These are phyloP conservation scores for Sylvia borin DNA, from an alignment of 2,797 vertebrate genomes.

Conservation along the genomic window DNA sequence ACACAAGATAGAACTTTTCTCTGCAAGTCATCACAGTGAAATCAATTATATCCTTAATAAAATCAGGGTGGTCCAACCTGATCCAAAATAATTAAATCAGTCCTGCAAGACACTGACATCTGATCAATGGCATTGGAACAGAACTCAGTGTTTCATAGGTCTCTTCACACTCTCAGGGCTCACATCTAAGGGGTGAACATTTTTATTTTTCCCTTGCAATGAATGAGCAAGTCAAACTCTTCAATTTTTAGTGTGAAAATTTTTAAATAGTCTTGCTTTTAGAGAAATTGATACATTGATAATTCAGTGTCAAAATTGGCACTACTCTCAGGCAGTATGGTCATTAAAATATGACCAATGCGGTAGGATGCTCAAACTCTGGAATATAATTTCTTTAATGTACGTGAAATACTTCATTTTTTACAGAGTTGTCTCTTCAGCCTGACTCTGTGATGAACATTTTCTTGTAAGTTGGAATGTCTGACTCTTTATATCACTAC, in stretches of 20 bases:
- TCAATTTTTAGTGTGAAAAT: neutral
- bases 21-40: neutral
- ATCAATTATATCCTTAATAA: conserved; percentile 8
- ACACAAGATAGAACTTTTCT: neutral
- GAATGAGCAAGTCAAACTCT: neutral
- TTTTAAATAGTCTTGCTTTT: neutral
- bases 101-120: neutral
- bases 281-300: neutral
- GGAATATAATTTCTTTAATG: neutral
- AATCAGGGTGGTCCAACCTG: neutral
- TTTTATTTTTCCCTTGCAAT: neutral
- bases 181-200: neutral
- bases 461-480: neutral
- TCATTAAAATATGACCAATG: neutral
- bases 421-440: neutral
- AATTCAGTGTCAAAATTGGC: neutral
- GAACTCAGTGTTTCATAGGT: accelerated
- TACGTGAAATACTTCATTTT: neutral
- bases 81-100: neutral
- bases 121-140: neutral
- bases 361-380: neutral
- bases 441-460: neutral
- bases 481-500: neutral
- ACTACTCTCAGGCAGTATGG: neutral
- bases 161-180: neutral